These are phyloP conservation scores for Microctonus aethiopoides DNA, from an alignment of 2,888 invertebrate genomes.

Conservation along the genomic window DNA sequence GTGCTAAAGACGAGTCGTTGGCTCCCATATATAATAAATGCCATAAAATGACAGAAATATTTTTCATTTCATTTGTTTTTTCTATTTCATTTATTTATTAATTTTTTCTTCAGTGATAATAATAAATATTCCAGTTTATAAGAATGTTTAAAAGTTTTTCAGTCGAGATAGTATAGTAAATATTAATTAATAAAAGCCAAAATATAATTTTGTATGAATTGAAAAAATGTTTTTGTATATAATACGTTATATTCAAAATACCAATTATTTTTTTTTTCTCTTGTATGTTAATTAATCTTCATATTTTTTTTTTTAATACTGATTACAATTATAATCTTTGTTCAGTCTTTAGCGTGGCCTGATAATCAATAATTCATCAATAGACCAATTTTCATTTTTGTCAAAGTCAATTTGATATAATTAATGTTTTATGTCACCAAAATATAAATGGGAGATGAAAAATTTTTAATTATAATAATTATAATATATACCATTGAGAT, in stretches of 20 bases:
- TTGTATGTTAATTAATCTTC: slow-evolving; percentile 15
- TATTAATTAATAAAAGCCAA: slow-evolving; percentile 40
- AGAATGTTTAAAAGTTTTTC: not conserved
- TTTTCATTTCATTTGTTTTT: not conserved
- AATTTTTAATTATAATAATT: not conserved
- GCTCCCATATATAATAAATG: slow-evolving; percentile 49
- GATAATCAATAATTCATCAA: slow-evolving; percentile 41
- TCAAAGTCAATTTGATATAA: not conserved
- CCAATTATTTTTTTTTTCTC: slow-evolving; percentile 48
- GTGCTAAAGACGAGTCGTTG: slow-evolving; percentile 61
- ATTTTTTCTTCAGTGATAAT: not conserved
- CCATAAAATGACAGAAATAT: slow-evolving; percentile 30
- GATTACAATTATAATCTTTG: slow-evolving; percentile 27
- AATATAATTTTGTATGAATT: slow-evolving; percentile 41
- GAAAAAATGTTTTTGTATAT: slow-evolving; percentile 44
- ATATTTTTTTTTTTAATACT: slow-evolving; percentile 32
- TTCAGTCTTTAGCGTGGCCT: slow-evolving; percentile 54
- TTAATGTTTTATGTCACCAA: not conserved
- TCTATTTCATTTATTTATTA: slow-evolving; percentile 22
- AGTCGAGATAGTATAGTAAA: slow-evolving; percentile 28
- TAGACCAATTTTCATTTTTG: slow-evolving; percentile 22
- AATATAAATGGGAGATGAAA: not conserved
- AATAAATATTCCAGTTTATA: too few species aligned
- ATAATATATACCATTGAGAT: not conserved
- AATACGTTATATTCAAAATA: slow-evolving; percentile 52